Conservation (phyloP, 2,888 invertebrate genomes). For the Horisme vitalbata region DNA sequence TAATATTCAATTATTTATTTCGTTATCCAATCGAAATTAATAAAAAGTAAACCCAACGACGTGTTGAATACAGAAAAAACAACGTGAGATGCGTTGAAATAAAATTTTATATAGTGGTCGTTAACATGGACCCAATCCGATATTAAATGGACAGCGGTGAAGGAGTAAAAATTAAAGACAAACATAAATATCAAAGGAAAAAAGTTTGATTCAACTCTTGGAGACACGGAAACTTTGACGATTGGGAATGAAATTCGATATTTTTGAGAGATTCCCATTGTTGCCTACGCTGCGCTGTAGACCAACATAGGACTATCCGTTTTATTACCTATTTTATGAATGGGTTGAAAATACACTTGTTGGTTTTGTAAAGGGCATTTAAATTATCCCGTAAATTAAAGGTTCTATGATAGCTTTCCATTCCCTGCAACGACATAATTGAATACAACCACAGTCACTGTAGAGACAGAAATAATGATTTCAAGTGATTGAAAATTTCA, state of each 20-base stretch:
- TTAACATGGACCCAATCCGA: slow-evolving; percentile 74
- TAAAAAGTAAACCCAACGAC: slow-evolving; percentile 73
- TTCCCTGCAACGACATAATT: not conserved
- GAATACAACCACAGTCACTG: no score
- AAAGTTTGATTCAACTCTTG: slow-evolving; percentile 66
- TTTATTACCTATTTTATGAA: slow-evolving; percentile 67
- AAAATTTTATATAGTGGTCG: slow-evolving; percentile 80
- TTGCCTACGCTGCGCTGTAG: slow-evolving; percentile 59
- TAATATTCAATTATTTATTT: slow-evolving; percentile 34
- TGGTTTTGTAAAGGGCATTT: slow-evolving; percentile 19
- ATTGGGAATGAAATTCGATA: slow-evolving; percentile 75
- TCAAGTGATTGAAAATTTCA: no score
- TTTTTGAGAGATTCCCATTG: slow-evolving; percentile 58
- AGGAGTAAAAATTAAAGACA: slow-evolving; percentile 80
- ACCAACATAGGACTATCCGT: slow-evolving; percentile 50
- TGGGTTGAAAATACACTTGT: slow-evolving; percentile 45
- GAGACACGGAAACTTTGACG: slow-evolving; percentile 59
- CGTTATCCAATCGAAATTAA: slow-evolving; percentile 59
- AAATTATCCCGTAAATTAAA: slow-evolving; percentile 21
- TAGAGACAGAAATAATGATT: slow-evolving; percentile 1
- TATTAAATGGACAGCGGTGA: slow-evolving; percentile 77
- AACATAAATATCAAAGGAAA: slow-evolving; percentile 74
- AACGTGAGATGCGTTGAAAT: slow-evolving; percentile 69
- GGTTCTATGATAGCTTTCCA: slow-evolving; percentile 13
- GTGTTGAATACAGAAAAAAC: slow-evolving; percentile 72